phyloP scores from a whole-genome alignment of 2,797 vertebrate genomes.

The Myotis pilosus region DNA sequence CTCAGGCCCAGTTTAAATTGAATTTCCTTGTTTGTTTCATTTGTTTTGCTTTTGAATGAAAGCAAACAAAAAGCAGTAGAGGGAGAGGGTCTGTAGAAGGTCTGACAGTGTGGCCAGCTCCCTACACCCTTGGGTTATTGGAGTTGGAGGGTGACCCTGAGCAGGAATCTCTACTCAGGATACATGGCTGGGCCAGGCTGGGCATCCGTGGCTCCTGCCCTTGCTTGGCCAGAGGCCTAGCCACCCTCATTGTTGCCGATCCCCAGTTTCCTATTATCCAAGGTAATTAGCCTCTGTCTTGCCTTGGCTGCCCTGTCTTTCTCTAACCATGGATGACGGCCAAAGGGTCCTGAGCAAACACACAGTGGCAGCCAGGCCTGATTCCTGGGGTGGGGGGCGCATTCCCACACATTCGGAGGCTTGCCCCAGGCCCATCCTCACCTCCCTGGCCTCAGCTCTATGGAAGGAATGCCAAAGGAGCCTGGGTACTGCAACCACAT shows the following conservation, averaged over 20 bases:
- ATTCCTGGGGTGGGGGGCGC: slow-evolving; percentile 63
- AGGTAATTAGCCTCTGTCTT: slow-evolving; percentile 68
- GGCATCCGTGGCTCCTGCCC: background rate
- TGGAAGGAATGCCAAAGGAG: slow-evolving; percentile 31
- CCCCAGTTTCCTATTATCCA: slow-evolving; percentile 69
- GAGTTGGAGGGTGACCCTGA: slow-evolving; percentile 19
- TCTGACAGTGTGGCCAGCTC: slow-evolving; percentile 51
- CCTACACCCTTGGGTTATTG: background rate
- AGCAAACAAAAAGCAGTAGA: slow-evolving; percentile 65
- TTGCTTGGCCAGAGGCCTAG: slow-evolving; percentile 51
- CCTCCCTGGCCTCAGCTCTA: slow-evolving; percentile 55
- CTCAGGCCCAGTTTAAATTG: slow-evolving; percentile 65
- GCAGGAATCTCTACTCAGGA: background rate
- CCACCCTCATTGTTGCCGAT: slow-evolving; percentile 29
- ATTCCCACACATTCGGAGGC: slow-evolving; percentile 62
- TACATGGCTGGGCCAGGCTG: background rate
- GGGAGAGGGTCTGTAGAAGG: slow-evolving; percentile 50
- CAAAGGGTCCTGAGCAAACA: slow-evolving; percentile 56
- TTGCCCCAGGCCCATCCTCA: slow-evolving; percentile 34
- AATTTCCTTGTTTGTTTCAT: slow-evolving; percentile 81
- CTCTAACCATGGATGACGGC: slow-evolving; percentile 54
- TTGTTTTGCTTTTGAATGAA: slow-evolving; percentile 77
- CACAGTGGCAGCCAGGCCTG: slow-evolving; percentile 48
- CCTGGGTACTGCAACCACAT: background rate
- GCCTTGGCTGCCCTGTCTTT: slow-evolving; percentile 69